These are phyloP conservation scores for Neoaliturus tenellus DNA, from an alignment of 2,888 invertebrate genomes.

Conservation along the genomic window DNA sequence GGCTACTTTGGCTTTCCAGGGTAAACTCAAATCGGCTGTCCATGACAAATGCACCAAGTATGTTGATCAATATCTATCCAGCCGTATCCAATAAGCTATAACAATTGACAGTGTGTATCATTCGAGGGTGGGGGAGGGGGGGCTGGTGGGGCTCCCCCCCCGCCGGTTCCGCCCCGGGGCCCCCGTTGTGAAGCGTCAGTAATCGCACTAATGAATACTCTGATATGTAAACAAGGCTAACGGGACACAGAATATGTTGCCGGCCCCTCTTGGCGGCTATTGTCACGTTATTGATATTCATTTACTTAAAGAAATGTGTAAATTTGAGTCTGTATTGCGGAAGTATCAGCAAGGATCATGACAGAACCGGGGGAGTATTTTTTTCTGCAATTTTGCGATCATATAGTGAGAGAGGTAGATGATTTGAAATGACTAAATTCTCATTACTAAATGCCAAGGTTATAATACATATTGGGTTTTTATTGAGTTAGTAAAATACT, in stretches of 20 bases:
- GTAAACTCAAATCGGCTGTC: too few relatives aligned
- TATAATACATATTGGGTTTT: too few relatives aligned
- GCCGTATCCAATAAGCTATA: slow-evolving; percentile 38
- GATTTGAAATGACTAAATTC: too few relatives aligned
- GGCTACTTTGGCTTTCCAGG: too few relatives aligned
- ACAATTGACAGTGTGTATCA: slow-evolving; percentile 38
- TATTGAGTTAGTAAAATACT: too few relatives aligned
- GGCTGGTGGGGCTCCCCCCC: neutral
- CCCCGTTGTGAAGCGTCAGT: neutral
- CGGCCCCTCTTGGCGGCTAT: neutral
- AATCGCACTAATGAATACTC: slow-evolving; percentile 7
- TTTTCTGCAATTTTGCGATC: too few relatives aligned
- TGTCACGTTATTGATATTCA: neutral
- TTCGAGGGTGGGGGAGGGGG: neutral
- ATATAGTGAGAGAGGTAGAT: too few relatives aligned
- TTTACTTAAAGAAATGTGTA: neutral
- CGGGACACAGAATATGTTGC: neutral
- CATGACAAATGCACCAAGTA: neutral
- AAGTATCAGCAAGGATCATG: too few relatives aligned
- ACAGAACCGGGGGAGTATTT: too few relatives aligned
- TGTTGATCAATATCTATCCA: slow-evolving; percentile 21
- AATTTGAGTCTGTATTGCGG: too few relatives aligned
- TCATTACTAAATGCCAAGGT: too few relatives aligned
- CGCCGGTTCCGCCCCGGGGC: slow-evolving; percentile 5
- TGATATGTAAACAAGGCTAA: slow-evolving; percentile 26